Evolutionary conservation across 2,888 invertebrate species (phyloP).

Genomic region (Deilephila elpenor): DNA sequence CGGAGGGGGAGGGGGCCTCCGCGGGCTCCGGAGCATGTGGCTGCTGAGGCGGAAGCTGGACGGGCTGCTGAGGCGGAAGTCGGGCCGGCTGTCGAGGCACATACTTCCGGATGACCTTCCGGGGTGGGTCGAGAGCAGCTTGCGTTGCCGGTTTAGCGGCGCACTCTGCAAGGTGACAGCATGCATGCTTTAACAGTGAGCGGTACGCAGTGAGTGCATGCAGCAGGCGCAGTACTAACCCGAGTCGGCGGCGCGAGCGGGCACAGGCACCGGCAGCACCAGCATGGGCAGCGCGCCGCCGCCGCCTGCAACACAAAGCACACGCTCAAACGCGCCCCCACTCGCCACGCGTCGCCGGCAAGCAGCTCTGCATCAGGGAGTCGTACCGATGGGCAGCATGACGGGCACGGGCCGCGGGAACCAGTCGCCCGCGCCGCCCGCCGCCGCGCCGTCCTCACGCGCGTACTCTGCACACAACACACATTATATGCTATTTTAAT

Average conservation of each 20-base stretch:
- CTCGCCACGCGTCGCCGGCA: slow-evolving; percentile 44
- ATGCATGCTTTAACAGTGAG: neutral
- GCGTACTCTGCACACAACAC: slow-evolving; percentile 44
- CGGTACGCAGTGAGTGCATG: too few relatives aligned
- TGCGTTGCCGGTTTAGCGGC: neutral
- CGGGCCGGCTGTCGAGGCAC: neutral
- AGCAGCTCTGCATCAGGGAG: neutral
- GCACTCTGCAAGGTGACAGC: neutral
- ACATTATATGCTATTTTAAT: neutral
- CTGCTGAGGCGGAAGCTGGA: neutral
- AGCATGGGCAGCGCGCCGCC: slow-evolving; percentile 51
- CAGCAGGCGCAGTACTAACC: neutral
- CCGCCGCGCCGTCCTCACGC: slow-evolving; percentile 23
- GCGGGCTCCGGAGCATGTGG: neutral
- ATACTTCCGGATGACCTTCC: too few relatives aligned
- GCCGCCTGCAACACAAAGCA: slow-evolving; percentile 34
- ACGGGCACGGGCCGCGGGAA: slow-evolving; percentile 46
- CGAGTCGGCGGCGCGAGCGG: slow-evolving; percentile 31
- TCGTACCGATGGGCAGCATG: slow-evolving; percentile 47
- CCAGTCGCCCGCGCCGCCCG: slow-evolving; percentile 40
- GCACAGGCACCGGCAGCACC: slow-evolving; percentile 59
- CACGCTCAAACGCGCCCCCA: neutral
- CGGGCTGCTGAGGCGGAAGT: neutral
- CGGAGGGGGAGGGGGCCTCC: neutral
- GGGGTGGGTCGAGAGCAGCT: slow-evolving; percentile 7